These are phyloP conservation scores for Clepsis dumicolana DNA, from an alignment of 2,888 invertebrate species.

Conservation along the genomic window DNA sequence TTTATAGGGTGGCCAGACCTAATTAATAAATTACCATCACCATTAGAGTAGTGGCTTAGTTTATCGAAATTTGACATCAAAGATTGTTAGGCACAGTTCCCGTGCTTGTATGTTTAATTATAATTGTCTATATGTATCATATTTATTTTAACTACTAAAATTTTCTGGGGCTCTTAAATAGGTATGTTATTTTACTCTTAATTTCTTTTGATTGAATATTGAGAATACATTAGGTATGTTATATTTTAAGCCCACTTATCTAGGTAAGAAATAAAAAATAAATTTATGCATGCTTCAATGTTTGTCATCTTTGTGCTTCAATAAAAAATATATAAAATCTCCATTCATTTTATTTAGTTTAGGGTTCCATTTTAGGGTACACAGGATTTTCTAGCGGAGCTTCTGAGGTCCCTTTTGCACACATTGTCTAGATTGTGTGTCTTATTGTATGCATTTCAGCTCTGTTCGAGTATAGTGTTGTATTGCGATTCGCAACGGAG, in stretches of 20 bases:
- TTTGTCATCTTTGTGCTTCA: conserved; percentile 82
- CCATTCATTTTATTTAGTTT: conserved; percentile 56
- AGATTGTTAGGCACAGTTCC: conserved; percentile 34
- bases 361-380: conserved; percentile 38
- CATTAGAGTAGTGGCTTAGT: conserved; percentile 24
- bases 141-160: conserved; percentile 33
- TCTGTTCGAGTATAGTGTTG: conserved; percentile 14
- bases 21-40: conserved; percentile 33
- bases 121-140: conserved; percentile 44
- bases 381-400: conserved; percentile 44
- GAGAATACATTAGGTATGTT: conserved; percentile 52
- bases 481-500: background rate
- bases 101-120: conserved; percentile 38
- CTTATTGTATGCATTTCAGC: conserved; percentile 74
- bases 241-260: conserved; percentile 53
- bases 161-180: conserved; percentile 28
- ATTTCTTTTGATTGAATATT: conserved; percentile 35
- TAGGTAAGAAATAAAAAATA: conserved; percentile 68
- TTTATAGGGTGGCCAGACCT: conserved; percentile 26
- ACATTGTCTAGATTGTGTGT: conserved; percentile 74
- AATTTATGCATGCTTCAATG: conserved; percentile 71
- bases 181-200: conserved; percentile 33
- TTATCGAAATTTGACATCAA: conserved; percentile 29
- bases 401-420: conserved; percentile 73
- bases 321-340: conserved; percentile 71